Evolutionary conservation across 2,888 invertebrate genomes (phyloP).

Genomic region (Invenusta paracnida): DNA sequence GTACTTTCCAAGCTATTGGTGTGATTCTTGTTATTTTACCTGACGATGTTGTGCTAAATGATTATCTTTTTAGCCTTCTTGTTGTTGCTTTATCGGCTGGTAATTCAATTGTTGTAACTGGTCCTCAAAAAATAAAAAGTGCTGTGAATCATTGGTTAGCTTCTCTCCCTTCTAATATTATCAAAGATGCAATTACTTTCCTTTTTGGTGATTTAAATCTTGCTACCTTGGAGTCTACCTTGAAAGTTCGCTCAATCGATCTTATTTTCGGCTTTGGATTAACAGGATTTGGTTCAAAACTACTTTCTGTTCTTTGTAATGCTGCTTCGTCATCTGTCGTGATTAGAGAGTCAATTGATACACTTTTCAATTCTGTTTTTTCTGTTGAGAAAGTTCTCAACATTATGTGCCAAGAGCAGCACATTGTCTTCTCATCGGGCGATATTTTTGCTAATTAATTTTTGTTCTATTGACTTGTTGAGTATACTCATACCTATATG

Average conservation of each 20-base stretch:
- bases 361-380: not conserved
- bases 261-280: not conserved
- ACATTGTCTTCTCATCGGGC: not conserved
- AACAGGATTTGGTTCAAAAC: not conserved
- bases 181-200: not conserved
- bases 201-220: not conserved
- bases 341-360: not conserved
- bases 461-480: too few species aligned
- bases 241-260: not conserved
- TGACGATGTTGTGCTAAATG: not conserved
- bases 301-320: not conserved
- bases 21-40: not conserved
- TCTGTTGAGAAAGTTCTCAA: not conserved
- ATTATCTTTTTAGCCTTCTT: not conserved
- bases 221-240: not conserved
- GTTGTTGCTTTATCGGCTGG: not conserved
- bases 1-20: not conserved
- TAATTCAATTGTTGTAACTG: not conserved
- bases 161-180: not conserved
- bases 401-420: not conserved
- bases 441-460: slow-evolving; percentile 19
- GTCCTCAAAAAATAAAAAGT: not conserved
- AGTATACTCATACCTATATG: too few species aligned
- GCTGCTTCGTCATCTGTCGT: not conserved
- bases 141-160: not conserved